Evolutionary conservation across 2,888 invertebrate species (phyloP).

Genomic region (Parnassius mnemosyne): DNA sequence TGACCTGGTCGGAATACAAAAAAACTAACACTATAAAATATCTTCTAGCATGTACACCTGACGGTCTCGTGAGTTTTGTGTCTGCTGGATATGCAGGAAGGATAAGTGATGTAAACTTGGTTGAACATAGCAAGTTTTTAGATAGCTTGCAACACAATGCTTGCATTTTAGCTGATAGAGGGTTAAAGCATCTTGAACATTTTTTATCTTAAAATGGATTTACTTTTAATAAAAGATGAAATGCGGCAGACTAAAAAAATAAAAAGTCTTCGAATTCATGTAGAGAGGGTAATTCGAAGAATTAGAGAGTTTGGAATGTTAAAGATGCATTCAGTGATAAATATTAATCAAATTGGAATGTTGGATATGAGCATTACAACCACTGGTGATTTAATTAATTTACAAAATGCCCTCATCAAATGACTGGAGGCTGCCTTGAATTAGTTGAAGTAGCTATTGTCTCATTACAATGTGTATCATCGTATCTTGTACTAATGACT

Average conservation of each 20-base stretch:
- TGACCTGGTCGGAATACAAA: constrained; percentile 50
- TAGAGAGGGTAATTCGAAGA: constrained; percentile 33
- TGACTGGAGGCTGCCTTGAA: too few relatives aligned
- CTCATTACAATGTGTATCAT: too few relatives aligned
- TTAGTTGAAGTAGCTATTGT: too few relatives aligned
- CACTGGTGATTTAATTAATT: constrained; percentile 35
- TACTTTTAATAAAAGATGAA: constrained; percentile 29
- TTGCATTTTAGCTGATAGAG: constrained; percentile 34
- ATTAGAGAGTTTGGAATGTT: constrained; percentile 33
- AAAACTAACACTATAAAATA: constrained; percentile 40
- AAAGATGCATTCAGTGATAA: constrained; percentile 32
- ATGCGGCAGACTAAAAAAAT: constrained; percentile 33
- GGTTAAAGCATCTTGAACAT: constrained; percentile 34
- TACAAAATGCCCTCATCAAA: too few relatives aligned
- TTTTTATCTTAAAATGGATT: constrained; percentile 22
- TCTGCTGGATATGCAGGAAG: constrained; percentile 37
- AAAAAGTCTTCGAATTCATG: constrained; percentile 33
- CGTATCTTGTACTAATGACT: too few relatives aligned
- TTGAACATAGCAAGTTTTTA: constrained; percentile 32
- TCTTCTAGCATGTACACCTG: constrained; percentile 38
- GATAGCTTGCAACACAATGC: constrained; percentile 27
- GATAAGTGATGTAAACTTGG: constrained; percentile 30
- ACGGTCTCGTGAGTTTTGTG: constrained; percentile 38
- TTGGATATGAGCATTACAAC: constrained; percentile 34
- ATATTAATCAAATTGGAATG: constrained; percentile 25